These are phyloP conservation scores for Lasioglossum morio DNA, from an alignment of 2,888 invertebrate species.

Conservation along the genomic window DNA sequence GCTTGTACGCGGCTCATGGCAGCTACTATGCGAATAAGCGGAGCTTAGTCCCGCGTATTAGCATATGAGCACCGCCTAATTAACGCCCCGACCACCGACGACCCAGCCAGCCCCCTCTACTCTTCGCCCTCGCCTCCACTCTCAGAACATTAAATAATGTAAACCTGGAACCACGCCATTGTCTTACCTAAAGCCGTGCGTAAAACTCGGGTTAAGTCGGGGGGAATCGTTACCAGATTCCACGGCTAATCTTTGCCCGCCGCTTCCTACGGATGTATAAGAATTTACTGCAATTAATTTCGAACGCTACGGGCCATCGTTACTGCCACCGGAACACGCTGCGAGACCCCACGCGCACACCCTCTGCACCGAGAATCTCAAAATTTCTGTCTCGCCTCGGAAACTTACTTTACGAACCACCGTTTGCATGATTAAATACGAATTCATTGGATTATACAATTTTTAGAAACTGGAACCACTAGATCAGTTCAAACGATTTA, in stretches of 20 bases:
- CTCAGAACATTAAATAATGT: constrained; percentile 77
- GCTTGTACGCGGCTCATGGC: constrained; percentile 81
- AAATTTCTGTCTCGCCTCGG: not conserved
- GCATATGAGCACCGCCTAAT: constrained; percentile 82
- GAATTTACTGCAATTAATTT: constrained; percentile 20
- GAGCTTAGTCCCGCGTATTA: constrained; percentile 83
- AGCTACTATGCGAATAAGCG: constrained; percentile 83
- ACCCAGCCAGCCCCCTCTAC: constrained; percentile 37
- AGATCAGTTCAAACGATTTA: not conserved
- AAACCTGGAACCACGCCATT: constrained; percentile 75
- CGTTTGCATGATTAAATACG: not conserved
- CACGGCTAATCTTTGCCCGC: constrained; percentile 42
- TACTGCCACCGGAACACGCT: not conserved
- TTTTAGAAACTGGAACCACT: not conserved
- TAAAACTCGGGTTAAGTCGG: constrained; percentile 80
- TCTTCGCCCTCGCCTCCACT: constrained; percentile 31
- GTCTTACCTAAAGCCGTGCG: constrained; percentile 82
- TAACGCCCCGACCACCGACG: constrained; percentile 78
- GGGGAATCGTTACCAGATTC: constrained; percentile 69
- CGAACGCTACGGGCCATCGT: not conserved
- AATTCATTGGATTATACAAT: not conserved
- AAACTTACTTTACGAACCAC: not conserved
- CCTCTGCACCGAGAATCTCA: not conserved
- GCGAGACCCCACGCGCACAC: not conserved
- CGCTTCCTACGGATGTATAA: constrained; percentile 20